phyloP scores from a whole-genome alignment of 2,113 vertebrate species.

The Paradisaea rubra region DNA sequence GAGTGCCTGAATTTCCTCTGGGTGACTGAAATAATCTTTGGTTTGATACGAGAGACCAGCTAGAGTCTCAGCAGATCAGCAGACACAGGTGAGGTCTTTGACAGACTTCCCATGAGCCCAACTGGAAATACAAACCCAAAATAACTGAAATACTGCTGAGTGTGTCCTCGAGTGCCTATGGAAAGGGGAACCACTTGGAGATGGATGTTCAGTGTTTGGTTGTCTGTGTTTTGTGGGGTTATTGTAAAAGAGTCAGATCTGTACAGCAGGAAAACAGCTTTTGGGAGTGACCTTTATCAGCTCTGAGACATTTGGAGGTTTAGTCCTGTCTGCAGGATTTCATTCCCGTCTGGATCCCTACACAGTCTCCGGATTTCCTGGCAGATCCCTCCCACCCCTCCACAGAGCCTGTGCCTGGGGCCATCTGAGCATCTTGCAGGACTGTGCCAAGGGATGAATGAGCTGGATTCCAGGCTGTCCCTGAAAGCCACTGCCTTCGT shows the following conservation, averaged over 20 bases:
- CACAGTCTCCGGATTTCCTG: not conserved
- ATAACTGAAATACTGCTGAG: not conserved
- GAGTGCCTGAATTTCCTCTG: not conserved
- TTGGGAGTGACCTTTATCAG: not conserved
- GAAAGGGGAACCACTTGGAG: not conserved
- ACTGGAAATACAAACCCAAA: not conserved
- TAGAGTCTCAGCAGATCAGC: not conserved
- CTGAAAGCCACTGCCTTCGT: not conserved
- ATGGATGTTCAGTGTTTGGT: not conserved
- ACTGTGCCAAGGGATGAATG: not conserved
- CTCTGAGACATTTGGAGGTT: not conserved
- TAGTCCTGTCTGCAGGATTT: not conserved
- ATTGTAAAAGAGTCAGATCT: not conserved
- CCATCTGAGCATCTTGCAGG: not conserved
- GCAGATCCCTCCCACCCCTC: not conserved
- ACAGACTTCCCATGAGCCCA: fast-evolving
- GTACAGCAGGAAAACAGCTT: not conserved
- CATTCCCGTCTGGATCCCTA: not conserved
- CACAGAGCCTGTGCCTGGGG: not conserved
- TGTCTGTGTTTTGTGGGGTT: not conserved
- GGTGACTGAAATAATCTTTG: not conserved
- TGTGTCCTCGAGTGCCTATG: not conserved
- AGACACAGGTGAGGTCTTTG: not conserved
- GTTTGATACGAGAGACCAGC: not conserved
- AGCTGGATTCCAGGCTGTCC: not conserved